Evolutionary conservation across 1,140 invertebrate species (phyloP), one percentile per base, ranked within the genome.

Genomic region (Temnothorax nylanderi): DNA sequence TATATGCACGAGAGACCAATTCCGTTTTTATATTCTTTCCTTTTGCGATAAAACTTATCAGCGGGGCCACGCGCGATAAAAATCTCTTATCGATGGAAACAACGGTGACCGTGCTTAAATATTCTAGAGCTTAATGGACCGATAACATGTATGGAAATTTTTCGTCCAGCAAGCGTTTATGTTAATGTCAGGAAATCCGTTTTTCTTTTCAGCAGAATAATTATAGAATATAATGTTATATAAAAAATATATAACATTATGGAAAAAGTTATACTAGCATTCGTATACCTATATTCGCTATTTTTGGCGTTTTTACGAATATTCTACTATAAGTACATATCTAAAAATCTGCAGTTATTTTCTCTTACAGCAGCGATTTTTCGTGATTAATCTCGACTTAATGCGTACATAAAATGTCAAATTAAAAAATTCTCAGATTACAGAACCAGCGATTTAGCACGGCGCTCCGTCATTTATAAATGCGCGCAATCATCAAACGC

Each of bases 41-140:
- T 72, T 86, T 44, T 37, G 51, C 64, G 77, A 88, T 90, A 82
- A 89, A 82, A 62, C 75, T 90, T 89, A 89, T 89, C 88, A 60
- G 49, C 49, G 7, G 32, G 5, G 11, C 47, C 21, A 8, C 34
- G 34, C 44, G 10, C n/a, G 87, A 90, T 87, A 87, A 89, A 47
- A 86, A 72, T 37, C 54, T 51, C 60, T 89, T 89, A 77, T 89
- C 78, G 72, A 82, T 87, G 71, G 56, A 77, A 76, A 89, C 72
- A 60, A 74, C 18, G n/a, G n/a, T 62, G 34, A 47, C 16, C 32
- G 21, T 18, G 16, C 5, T 71, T 44, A 58, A 26, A 82, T 89
- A 60, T 44, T 75, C n/a, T 10, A 47, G 11, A 13, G n/a, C 13
- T 60, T 62, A 49, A 76, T 88, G 69, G 26, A 37, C 49, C 62